Evolutionary conservation across 1,140 invertebrate species (phyloP), one percentile per base, ranked within the genome.

Genomic region (Ceratina australensis): DNA sequence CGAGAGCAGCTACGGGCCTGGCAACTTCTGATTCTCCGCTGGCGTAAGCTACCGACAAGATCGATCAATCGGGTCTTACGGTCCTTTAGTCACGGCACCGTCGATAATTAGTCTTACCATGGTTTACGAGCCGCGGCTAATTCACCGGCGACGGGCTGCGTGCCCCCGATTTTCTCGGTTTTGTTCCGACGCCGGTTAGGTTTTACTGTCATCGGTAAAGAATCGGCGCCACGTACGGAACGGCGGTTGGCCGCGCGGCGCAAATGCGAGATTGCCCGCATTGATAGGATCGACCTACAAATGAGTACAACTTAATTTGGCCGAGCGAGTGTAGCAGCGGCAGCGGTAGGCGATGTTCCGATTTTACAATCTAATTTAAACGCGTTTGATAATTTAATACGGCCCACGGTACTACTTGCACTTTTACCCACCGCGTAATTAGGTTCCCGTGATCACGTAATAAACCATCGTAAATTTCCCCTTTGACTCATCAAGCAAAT

Each of bases 21-120:
- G 61, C 78, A 59, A 71, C 57, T 73, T 59, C 56, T 61, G 71
- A 78, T 72, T 63, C 73, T 68, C 56, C 15, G 63, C 42, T 18
- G 33, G 13, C 57, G n/a, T 68, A 47, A 61, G 50, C 63, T 47
- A 28, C 74, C 68, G 28, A 22, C 59, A 67, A 61, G 26, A 49
- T 61, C 73, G 69, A 76, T 80, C 60, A 26, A 73, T 71, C 74
- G 67, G 67, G 56, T 78, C 64, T 84, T 81, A 61, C 65, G 67
- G 47, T 72, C 59, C 42, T 50, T 59, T 65, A 24, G 42, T 12
- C 63, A 63, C 54, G 54, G 79, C 83, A 79, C 54, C 75, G 71
- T 20, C 79, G 82, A 72, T 85, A 85, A 85, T 85, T 85, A 85
- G 72, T 79, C 79, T 76, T 72, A 54, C 60, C 33, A 20, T 67